phyloP scores from a whole-genome alignment of 2,113 vertebrate genomes.

The Prochilodus magdalenae region DNA sequence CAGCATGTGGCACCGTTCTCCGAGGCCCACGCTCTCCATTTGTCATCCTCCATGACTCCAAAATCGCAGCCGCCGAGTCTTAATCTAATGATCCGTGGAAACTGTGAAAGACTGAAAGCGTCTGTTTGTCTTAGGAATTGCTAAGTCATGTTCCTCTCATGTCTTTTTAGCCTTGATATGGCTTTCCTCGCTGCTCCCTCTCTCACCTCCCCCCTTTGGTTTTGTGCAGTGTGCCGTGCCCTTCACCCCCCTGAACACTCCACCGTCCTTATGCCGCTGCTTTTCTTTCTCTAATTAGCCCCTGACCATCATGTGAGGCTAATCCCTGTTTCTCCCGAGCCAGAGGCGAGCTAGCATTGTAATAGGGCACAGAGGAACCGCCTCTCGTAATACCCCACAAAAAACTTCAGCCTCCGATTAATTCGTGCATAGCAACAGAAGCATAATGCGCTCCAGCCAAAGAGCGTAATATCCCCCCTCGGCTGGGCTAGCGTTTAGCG shows the following conservation, averaged over 20 bases:
- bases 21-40: too few species aligned
- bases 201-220: too few species aligned
- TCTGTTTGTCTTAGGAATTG: too few species aligned
- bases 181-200: too few species aligned
- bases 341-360: not conserved
- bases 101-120: too few species aligned
- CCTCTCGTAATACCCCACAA: not conserved
- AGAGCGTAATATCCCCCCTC: not conserved
- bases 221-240: not conserved
- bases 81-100: too few species aligned
- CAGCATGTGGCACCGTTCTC: too few species aligned
- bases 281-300: not conserved
- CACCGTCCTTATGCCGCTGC: not conserved
- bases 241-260: not conserved
- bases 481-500: not conserved
- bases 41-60: too few species aligned
- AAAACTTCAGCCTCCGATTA: not conserved
- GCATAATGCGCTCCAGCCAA: not conserved
- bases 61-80: too few species aligned
- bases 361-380: not conserved
- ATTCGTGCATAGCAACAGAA: not conserved
- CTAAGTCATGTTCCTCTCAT: too few species aligned
- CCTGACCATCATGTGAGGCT: conserved; percentile 3
- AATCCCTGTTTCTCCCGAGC: not conserved
- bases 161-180: too few species aligned